Evolutionary conservation across 2,113 vertebrate species (phyloP).

Genomic region (Gavialis gangeticus): DNA sequence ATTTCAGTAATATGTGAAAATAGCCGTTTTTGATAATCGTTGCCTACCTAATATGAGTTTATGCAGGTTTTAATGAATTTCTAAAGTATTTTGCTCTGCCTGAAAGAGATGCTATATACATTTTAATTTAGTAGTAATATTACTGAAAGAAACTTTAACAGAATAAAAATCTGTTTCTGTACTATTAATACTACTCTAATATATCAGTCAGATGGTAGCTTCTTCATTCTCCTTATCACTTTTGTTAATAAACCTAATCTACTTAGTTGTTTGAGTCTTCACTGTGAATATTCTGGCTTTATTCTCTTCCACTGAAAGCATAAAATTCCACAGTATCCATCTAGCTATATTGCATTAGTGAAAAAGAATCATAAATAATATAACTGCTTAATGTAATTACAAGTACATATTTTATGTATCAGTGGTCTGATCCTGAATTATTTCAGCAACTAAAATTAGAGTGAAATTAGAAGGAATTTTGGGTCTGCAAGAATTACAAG

Average conservation of each 20-base stretch:
- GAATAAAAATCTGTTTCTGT: background rate
- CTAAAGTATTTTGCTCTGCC: background rate
- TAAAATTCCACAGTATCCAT: background rate
- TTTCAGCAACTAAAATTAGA: background rate
- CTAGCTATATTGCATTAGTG: background rate
- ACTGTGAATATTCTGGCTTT: background rate
- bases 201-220: constrained; percentile 47
- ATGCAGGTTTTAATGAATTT: background rate
- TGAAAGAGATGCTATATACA: background rate
- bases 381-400: background rate
- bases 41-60: background rate
- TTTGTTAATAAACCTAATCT: background rate
- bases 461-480: background rate
- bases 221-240: background rate
- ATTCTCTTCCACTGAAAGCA: background rate
- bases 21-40: background rate
- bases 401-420: background rate
- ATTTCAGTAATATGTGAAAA: background rate
- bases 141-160: constrained; percentile 17
- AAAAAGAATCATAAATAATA: background rate
- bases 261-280: background rate
- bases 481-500: background rate
- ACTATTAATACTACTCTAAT: background rate
- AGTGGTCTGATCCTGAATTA: background rate
- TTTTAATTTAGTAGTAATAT: background rate